Base-by-base conservation (phyloP, 2,113 vertebrate genomes). In the Cavia porcellus region DNA sequence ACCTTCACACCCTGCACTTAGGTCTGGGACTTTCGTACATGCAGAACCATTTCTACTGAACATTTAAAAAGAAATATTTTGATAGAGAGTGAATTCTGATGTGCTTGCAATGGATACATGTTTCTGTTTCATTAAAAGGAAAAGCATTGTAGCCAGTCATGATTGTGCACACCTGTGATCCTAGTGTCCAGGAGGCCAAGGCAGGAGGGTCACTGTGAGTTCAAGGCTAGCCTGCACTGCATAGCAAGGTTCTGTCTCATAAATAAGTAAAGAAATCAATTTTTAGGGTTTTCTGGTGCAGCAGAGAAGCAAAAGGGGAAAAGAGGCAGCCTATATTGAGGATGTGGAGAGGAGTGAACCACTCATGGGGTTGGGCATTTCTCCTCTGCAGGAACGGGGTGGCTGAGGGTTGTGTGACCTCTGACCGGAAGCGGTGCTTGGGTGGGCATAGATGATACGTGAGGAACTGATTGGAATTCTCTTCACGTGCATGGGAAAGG, bases 51-150 rank as follows among this genome's bases (percentile, higher is more conserved):
- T 77, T 68, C 32, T 87, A 77, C 57, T 92, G 66, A 70, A 81
- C 87, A 32, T 52, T 93, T 85, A 57, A 74, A 66, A 72, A 38
- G 68, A 38, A 38, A 38, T 72, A 72, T 38, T 90, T 86, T 86
- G 66, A 52, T 64, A 38, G 59, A 79, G 45, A 70, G 62, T 64
- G 50, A 74, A 50, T 93, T 94, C 50, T 88, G 45, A 79, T 32
- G 3, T 89, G n/a, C 80, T 83, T 88, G 52, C 57, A 92, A 22
- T 85, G 50, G 14, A 42, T 84, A 47, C 10, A 15, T 85, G 93
- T 92, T 92, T 74, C 74, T 92, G 14, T 83, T 92, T 92, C n/a
- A 11, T 72, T 42, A 42, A 72, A 72, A 72, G 70, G n/a, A 72
- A 72, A 42, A 72, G 70, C n/a, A 42, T 24, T 72, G 70, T 24